phyloP scores from a whole-genome alignment of 2,113 vertebrate genomes.

The Plecotus auritus region DNA sequence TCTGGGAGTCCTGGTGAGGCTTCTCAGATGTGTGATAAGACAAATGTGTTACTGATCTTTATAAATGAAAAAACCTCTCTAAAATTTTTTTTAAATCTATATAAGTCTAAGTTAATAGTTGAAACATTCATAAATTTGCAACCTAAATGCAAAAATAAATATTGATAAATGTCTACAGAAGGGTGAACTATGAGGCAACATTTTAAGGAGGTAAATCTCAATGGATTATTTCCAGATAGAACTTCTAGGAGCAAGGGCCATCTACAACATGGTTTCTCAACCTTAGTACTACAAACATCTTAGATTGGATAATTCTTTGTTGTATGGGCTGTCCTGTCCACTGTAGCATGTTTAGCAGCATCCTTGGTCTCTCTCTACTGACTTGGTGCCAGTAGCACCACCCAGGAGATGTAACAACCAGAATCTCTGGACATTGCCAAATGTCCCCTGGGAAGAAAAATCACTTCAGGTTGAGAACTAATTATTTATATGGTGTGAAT shows the following conservation, averaged over 20 bases:
- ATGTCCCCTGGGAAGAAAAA: background rate
- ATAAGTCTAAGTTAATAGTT: background rate
- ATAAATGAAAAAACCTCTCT: background rate
- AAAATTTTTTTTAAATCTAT: background rate
- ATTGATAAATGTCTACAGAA: background rate
- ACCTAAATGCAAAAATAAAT: background rate
- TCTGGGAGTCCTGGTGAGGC: background rate
- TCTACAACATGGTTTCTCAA: background rate
- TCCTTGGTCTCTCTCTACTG: background rate
- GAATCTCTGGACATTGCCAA: background rate
- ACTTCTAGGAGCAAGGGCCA: background rate
- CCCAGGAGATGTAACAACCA: background rate
- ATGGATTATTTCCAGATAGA: background rate
- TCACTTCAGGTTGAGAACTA: background rate
- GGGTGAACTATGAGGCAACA: background rate
- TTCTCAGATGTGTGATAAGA: background rate
- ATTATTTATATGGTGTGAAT: background rate
- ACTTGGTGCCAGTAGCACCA: background rate
- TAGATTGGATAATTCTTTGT: background rate
- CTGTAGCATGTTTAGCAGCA: background rate
- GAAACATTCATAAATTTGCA: background rate
- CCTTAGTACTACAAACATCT: background rate
- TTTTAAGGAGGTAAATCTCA: background rate
- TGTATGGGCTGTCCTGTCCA: background rate
- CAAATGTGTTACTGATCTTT: background rate